Percentiles rank a stretch among this genome's conserved stretches.
phyloP scores from a whole-genome alignment of 1,140 invertebrate genomes.

The Caenorhabditis latens region DNA sequence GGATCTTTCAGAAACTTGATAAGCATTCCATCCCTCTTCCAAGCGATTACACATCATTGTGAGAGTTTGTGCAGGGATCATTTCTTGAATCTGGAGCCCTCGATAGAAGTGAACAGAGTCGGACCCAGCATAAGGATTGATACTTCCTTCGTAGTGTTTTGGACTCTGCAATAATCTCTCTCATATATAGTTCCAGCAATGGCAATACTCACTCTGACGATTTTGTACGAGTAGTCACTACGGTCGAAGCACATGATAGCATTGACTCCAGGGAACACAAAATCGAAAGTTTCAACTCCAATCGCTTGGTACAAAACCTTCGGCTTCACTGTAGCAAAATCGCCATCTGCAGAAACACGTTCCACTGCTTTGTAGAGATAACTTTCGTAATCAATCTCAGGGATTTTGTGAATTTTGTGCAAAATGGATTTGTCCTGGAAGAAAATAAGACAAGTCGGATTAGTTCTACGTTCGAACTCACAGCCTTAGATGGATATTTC shows the following conservation, averaged over 20 bases:
- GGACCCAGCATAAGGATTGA: slow-evolving; percentile 27
- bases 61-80: slow-evolving; percentile 27
- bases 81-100: slow-evolving; percentile 19
- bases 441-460: background rate
- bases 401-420: background rate
- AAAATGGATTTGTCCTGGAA: background rate
- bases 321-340: background rate
- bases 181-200: background rate
- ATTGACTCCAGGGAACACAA: slow-evolving; percentile 39
- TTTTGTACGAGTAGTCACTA: background rate
- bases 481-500: background rate
- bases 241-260: slow-evolving; percentile 39
- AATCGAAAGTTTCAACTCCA: slow-evolving; percentile 11
- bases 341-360: background rate
- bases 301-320: background rate
- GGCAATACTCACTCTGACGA: background rate
- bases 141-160: slow-evolving; percentile 41
- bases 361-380: slow-evolving; percentile 21
- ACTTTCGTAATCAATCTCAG: slow-evolving; percentile 6
- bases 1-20: background rate
- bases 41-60: slow-evolving; percentile 35
- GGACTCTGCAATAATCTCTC: background rate
- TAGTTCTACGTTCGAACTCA: background rate
- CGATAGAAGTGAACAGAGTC: slow-evolving; percentile 1
- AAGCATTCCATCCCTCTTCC: slow-evolving; percentile 34